Conservation (phyloP, 2,797 vertebrate species). For the Hyperoplus lanceolatus region DNA sequence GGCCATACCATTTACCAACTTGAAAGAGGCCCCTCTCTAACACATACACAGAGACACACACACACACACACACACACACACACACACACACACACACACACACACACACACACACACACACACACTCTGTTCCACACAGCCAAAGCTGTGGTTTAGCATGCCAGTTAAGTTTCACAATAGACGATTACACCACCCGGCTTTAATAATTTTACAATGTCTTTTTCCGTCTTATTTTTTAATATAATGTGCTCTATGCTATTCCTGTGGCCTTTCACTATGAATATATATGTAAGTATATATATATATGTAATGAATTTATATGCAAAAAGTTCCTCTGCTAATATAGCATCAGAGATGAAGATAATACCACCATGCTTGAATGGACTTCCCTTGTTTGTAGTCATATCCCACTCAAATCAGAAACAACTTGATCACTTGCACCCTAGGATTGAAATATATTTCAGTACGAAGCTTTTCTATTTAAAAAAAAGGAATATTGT, state of each 20-base stretch:
- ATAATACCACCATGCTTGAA: slow-evolving; percentile 73
- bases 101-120: slow-evolving; percentile 25
- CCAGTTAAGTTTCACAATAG: slow-evolving; percentile 66
- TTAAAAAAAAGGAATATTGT: slow-evolving; percentile 78
- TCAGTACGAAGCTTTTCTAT: slow-evolving; percentile 81
- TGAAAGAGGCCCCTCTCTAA: slow-evolving; percentile 33
- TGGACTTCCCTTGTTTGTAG: slow-evolving; percentile 64
- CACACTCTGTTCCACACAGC: slow-evolving; percentile 40
- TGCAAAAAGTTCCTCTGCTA: slow-evolving; percentile 82
- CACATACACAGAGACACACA: slow-evolving; percentile 21
- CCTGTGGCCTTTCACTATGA: slow-evolving; percentile 88
- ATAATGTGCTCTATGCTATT: slow-evolving; percentile 84
- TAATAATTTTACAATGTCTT: slow-evolving; percentile 66
- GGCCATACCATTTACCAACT: slow-evolving; percentile 37
- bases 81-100: slow-evolving; percentile 33
- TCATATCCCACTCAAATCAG: slow-evolving; percentile 69
- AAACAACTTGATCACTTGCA: slow-evolving; percentile 68
- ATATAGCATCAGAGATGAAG: slow-evolving; percentile 73
- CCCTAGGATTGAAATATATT: slow-evolving; percentile 77
- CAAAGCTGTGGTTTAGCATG: slow-evolving; percentile 75
- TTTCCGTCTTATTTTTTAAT: slow-evolving; percentile 78
- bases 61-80: slow-evolving; percentile 23
- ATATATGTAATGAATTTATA: slow-evolving; percentile 85
- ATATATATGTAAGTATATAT: slow-evolving; percentile 79
- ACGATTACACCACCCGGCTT: slow-evolving; percentile 63